Evolutionary conservation across 2,888 invertebrate genomes (phyloP).

Genomic region (Lucinisca nassula): DNA sequence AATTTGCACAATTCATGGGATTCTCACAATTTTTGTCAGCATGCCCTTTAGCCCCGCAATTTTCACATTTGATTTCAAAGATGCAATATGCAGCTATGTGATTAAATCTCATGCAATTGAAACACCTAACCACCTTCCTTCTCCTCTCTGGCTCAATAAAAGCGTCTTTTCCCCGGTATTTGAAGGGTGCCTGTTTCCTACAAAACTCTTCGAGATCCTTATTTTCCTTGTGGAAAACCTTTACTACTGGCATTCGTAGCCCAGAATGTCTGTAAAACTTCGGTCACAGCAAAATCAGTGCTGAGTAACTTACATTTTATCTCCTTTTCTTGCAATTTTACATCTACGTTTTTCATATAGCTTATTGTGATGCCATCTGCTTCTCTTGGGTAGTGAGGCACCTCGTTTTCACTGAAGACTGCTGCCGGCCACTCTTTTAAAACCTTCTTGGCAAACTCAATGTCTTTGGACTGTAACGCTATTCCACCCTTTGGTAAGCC

Average conservation of each 20-base stretch:
- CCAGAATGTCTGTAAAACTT: conserved; percentile 19
- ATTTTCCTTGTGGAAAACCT: not conserved
- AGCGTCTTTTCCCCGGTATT: not conserved
- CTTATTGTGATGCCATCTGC: not conserved
- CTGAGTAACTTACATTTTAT: not conserved
- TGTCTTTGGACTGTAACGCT: conserved; percentile 3
- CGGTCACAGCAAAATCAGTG: not conserved
- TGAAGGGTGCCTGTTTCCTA: not conserved
- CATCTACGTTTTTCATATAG: not conserved
- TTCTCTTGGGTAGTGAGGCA: not conserved
- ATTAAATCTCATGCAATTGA: conserved; percentile 18
- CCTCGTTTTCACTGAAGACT: not conserved
- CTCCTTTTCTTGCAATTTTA: not conserved
- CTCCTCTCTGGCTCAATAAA: not conserved
- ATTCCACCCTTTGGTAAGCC: conserved; percentile 20
- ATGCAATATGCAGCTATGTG: conserved; percentile 3
- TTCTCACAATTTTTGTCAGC: not conserved
- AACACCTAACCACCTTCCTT: conserved; percentile 18
- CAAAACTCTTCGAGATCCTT: not conserved
- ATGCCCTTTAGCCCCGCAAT: conserved; percentile 3
- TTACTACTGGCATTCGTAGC: conserved; percentile 20
- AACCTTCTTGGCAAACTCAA: not conserved
- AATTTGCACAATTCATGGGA: not conserved
- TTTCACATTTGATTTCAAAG: conserved; percentile 1
- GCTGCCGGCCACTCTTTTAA: not conserved